phyloP scores from a whole-genome alignment of 2,113 vertebrate species.

The Procavia capensis region DNA sequence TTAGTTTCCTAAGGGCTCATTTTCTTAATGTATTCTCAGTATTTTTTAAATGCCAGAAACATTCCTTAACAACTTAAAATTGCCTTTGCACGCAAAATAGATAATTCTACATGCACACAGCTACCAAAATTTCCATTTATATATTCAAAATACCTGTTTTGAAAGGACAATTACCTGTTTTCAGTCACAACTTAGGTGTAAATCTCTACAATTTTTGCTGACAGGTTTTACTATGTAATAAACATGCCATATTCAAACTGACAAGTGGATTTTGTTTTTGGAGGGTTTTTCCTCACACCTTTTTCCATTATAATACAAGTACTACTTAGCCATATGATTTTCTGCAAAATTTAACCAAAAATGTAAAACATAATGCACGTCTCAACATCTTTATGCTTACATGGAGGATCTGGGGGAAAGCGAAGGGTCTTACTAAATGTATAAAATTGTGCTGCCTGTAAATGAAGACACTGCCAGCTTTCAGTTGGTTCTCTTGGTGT shows the following conservation, averaged over 20 bases:
- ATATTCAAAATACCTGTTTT: constrained; percentile 80
- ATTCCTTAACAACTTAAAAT: constrained; percentile 55
- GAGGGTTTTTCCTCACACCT: constrained; percentile 71
- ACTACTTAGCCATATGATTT: constrained; percentile 83
- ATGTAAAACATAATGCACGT: constrained; percentile 78
- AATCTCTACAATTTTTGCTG: constrained; percentile 82
- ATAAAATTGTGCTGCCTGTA: constrained; percentile 55
- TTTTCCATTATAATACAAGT: constrained; percentile 81
- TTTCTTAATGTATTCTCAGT: constrained; percentile 24
- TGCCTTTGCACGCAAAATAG: constrained; percentile 61
- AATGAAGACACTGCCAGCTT: constrained; percentile 50
- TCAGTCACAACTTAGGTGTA: constrained; percentile 83
- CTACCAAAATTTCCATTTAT: constrained; percentile 60
- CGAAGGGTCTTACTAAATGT: constrained; percentile 62
- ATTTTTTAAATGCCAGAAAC: constrained; percentile 32
- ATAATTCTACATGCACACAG: background rate
- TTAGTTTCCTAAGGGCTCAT: background rate
- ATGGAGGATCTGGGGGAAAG: constrained; percentile 23
- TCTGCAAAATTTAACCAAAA: constrained; percentile 80
- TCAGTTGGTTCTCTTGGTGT: constrained; percentile 24
- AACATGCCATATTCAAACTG: constrained; percentile 71
- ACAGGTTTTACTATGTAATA: constrained; percentile 80
- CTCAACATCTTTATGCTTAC: constrained; percentile 68
- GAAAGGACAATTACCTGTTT: constrained; percentile 82
- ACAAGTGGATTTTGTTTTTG: constrained; percentile 70